Conservation (phyloP, 2,797 vertebrate genomes). For the Margarornis squamiger region DNA sequence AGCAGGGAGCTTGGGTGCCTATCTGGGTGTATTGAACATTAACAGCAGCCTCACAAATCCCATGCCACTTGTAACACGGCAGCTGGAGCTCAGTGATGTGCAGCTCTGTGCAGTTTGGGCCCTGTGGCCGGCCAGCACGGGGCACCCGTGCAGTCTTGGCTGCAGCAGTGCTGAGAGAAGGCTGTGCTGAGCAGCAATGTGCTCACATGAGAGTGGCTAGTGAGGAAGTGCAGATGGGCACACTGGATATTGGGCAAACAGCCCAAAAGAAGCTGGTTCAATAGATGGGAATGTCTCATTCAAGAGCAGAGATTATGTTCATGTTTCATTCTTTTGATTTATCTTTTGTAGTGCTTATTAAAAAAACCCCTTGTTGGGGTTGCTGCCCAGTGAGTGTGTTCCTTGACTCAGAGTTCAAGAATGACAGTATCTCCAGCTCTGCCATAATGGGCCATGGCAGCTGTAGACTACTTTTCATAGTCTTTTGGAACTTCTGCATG, state of each 20-base stretch:
- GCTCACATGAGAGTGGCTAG: not conserved
- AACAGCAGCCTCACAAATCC: not conserved
- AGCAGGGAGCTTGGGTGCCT: not conserved
- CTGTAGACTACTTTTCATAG: not conserved
- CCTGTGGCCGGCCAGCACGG: accelerated
- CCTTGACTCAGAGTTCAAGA: not conserved
- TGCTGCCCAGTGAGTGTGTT: not conserved
- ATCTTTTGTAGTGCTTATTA: not conserved
- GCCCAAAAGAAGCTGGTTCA: not conserved
- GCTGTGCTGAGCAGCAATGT: accelerated
- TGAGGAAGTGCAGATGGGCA: not conserved
- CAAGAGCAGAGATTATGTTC: not conserved
- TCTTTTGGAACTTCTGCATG: not conserved
- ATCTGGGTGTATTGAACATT: accelerated
- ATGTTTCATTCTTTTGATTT: not conserved
- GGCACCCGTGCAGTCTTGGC: not conserved
- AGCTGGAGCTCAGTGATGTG: accelerated
- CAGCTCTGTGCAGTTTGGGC: accelerated
- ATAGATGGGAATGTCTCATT: not conserved
- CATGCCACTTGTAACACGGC: accelerated
- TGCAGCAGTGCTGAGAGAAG: accelerated
- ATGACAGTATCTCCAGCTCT: not conserved
- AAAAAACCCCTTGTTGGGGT: not conserved
- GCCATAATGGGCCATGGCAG: not conserved
- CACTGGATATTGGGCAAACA: not conserved